Base-by-base conservation (phyloP, 2,888 invertebrate genomes). In the Nomada goodeniana region DNA sequence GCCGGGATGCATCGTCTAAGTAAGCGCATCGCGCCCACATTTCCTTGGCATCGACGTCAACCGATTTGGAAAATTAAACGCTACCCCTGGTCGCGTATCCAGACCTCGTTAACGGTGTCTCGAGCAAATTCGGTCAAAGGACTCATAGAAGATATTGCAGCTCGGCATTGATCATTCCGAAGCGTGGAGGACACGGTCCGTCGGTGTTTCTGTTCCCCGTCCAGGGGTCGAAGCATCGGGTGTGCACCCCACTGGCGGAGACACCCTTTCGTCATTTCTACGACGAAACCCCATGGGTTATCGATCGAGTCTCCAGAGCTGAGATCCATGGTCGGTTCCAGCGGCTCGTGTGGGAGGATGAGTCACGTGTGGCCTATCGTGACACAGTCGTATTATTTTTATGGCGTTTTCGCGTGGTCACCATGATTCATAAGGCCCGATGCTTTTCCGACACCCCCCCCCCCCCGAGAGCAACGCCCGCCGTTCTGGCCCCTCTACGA, bases 381-480 rank as follows among this genome's bases (percentile, higher is more conserved):
- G 86, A 90, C 88, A 86, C 82, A 79, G 57, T 26, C 77, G 79
- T 87, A 86, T 90, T 88, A 88, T 85, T 90, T 91, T 91, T 91
- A 91, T 91, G 88, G 90, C 83, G 86, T 87, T 90, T 90, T 91
- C 85, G 91, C 90, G 89, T 91, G 91, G 87, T 69, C 59, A 82
- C 87, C 76, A 91, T 91, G 91, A 91, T 90, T 91, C 91, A 91
- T 86, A 61, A 47, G 29, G 47, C 55, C 26, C 76, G n/a, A 81
- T 74, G 69, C 80, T 79, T 88, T 85, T 82, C 79, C 83, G 75
- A 59, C n/a, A 23, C 77, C 83, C 88, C 87, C 2, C 88, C 87
- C 26, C 88, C 88, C 79, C 72, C 82, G 60, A 68, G 57, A 20
- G 15, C 67, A 67, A 23, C 68, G 72, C 57, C 47, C 47, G 52